These are phyloP conservation scores for Sinotaia quadrata DNA, from an alignment of 2,888 invertebrate species.

Conservation along the genomic window DNA sequence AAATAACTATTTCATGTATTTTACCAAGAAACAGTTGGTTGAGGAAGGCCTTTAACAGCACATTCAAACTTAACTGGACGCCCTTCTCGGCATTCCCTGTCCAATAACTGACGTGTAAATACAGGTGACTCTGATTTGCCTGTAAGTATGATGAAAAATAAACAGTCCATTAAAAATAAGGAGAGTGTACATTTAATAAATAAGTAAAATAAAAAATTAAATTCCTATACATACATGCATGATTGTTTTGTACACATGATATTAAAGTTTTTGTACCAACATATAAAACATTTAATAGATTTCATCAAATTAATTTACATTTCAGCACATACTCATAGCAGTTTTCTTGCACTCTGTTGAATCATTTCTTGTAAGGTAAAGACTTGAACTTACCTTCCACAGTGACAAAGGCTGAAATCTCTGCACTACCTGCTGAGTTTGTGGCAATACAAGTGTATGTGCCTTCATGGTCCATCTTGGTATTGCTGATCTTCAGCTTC, in stretches of 20 bases:
- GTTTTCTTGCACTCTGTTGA: too few species aligned
- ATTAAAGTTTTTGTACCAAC: too few species aligned
- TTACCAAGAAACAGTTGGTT: slow-evolving; percentile 90
- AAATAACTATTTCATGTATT: too few species aligned
- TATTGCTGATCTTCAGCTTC: slow-evolving; percentile 58
- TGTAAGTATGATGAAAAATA: slow-evolving; percentile 39
- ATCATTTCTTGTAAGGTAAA: neutral
- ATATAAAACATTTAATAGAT: too few species aligned
- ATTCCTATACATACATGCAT: too few species aligned
- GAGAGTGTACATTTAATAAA: too few species aligned
- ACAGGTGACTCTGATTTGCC: slow-evolving; percentile 65
- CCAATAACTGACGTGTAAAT: slow-evolving; percentile 60
- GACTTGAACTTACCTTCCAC: slow-evolving; percentile 82
- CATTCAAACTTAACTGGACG: slow-evolving; percentile 68
- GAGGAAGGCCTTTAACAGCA: slow-evolving; percentile 88
- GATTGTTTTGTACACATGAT: too few species aligned
- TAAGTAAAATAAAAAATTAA: too few species aligned
- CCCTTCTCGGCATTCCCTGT: slow-evolving; percentile 66
- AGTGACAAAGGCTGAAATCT: slow-evolving; percentile 77
- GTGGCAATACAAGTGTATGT: slow-evolving; percentile 94
- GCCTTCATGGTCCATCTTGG: slow-evolving; percentile 75
- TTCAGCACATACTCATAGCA: too few species aligned
- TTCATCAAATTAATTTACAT: too few species aligned
- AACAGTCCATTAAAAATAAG: too few species aligned
- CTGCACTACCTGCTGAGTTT: slow-evolving; percentile 92